These are phyloP conservation scores for Zalophus californianus DNA, from an alignment of 2,797 vertebrate genomes.

Conservation along the genomic window DNA sequence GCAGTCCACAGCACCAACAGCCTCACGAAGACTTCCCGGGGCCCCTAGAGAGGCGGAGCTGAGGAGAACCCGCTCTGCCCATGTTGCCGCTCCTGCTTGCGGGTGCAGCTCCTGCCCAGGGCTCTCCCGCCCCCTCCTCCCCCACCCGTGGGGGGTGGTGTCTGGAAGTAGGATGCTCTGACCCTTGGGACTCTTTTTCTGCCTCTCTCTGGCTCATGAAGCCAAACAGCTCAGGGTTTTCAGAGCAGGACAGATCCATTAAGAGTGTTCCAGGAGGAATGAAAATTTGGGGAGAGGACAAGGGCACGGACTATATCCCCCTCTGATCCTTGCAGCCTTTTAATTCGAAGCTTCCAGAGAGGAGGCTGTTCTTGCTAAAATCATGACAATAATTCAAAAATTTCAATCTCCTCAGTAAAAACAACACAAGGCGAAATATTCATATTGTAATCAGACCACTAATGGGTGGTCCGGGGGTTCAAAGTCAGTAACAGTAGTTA, in stretches of 20 bases:
- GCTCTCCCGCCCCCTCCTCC: rapidly evolving
- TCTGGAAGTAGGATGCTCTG: neutral
- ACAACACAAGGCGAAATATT: neutral
- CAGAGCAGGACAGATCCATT: neutral
- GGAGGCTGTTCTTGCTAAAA: neutral
- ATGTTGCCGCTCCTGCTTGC: neutral
- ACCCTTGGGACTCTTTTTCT: neutral
- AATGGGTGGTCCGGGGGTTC: neutral
- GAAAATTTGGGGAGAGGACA: too few relatives aligned
- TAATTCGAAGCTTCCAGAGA: neutral
- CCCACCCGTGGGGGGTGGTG: neutral
- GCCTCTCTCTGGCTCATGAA: neutral
- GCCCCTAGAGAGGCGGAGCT: neutral
- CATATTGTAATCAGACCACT: neutral
- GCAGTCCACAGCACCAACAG: neutral
- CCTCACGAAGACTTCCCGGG: neutral
- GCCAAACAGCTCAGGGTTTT: neutral
- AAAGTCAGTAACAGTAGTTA: neutral
- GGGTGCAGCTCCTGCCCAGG: neutral
- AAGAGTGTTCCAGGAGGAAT: neutral
- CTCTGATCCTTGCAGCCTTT: neutral
- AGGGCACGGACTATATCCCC: neutral
- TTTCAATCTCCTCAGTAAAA: neutral
- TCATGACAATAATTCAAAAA: neutral
- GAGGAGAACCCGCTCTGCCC: neutral